Evolutionary conservation across 2,888 invertebrate species (phyloP).

Genomic region (Harmothoe impar): DNA sequence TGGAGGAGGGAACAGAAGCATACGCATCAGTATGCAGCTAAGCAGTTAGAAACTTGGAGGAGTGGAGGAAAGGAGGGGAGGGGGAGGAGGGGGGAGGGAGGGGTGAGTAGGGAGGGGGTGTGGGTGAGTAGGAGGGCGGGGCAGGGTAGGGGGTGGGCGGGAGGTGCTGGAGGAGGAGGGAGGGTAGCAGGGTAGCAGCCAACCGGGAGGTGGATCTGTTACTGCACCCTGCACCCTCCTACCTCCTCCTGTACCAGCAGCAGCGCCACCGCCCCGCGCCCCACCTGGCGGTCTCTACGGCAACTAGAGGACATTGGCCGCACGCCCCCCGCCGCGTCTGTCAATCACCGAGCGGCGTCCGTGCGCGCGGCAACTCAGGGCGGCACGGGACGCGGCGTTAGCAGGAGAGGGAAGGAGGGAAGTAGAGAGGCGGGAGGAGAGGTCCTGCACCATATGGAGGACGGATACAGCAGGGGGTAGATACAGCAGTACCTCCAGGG

Average conservation of each 20-base stretch:
- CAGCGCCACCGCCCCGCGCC: not conserved
- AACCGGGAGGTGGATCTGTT: constrained; percentile 28
- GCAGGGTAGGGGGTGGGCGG: not conserved
- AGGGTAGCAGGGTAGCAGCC: not conserved
- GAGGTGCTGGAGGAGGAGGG: too few relatives aligned
- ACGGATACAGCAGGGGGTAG: not conserved
- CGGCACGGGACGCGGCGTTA: not conserved
- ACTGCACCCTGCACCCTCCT: not conserved
- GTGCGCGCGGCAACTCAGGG: constrained; percentile 10
- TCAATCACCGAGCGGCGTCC: constrained; percentile 35
- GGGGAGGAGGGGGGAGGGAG: not conserved
- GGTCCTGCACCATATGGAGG: not conserved
- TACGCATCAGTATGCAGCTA: not conserved
- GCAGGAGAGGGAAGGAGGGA: not conserved
- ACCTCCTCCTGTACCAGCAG: not conserved
- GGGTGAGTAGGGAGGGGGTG: too few relatives aligned
- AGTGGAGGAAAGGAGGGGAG: not conserved
- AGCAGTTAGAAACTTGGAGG: not conserved
- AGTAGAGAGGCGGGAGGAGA: not conserved
- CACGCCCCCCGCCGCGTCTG: not conserved
- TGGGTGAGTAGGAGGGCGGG: not conserved
- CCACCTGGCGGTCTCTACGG: not conserved
- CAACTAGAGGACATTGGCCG: not conserved
- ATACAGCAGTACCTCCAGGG: not conserved
- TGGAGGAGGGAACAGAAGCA: not conserved